phyloP scores from a whole-genome alignment of 2,113 vertebrate genomes.

The Microtus montanus region DNA sequence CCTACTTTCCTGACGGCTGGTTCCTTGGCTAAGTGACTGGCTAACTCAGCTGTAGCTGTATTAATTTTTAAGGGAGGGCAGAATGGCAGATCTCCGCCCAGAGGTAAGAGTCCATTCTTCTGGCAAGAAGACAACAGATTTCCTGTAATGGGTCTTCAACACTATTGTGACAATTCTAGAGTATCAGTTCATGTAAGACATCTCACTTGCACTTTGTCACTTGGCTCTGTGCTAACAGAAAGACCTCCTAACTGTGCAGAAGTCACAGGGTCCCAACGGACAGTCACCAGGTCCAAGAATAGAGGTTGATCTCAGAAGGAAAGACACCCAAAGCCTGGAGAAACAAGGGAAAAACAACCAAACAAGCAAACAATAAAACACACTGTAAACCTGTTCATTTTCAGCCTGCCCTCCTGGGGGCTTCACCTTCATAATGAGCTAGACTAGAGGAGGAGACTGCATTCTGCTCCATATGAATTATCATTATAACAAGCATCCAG shows the following conservation, averaged over 20 bases:
- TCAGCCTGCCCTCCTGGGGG: conserved; percentile 83
- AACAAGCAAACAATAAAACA: background rate
- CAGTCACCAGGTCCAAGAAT: background rate
- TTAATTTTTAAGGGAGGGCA: background rate
- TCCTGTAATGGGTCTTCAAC: background rate
- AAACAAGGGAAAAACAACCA: conserved; percentile 49
- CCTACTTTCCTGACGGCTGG: background rate
- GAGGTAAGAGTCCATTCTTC: background rate
- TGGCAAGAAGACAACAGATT: background rate
- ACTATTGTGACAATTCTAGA: background rate
- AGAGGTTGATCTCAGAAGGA: background rate
- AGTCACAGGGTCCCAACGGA: background rate
- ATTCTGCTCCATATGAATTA: conserved; percentile 83
- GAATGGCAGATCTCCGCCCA: background rate
- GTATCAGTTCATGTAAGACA: background rate
- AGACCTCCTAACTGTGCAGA: conserved; percentile 32
- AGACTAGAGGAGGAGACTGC: conserved; percentile 83
- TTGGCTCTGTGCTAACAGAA: background rate
- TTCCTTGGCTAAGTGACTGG: background rate
- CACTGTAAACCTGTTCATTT: conserved; percentile 82
- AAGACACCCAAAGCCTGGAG: background rate
- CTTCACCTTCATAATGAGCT: conserved; percentile 87
- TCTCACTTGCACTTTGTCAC: background rate
- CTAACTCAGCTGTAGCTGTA: background rate
- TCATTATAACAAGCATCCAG: conserved; percentile 75